A percentile compares a stretch with the other conserved stretches of the same genome.
Evolutionary conservation across 2,888 invertebrate species (phyloP).

Genomic region (Synergus itoensis): DNA sequence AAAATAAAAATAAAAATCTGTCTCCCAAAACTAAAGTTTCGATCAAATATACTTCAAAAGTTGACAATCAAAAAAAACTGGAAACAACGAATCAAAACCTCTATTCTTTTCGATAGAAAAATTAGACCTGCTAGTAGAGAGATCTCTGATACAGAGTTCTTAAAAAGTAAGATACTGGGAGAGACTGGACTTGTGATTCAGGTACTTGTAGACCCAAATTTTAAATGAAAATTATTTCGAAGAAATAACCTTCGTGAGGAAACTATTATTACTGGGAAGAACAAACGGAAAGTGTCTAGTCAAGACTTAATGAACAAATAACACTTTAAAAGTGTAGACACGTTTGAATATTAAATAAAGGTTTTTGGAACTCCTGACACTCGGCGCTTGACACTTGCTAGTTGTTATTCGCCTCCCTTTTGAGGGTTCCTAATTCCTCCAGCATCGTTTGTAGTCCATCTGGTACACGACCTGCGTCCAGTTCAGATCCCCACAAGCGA

Average conservation of each 20-base stretch:
- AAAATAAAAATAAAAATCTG: neutral
- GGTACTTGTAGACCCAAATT: constrained; percentile 23
- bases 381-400: constrained; percentile 20
- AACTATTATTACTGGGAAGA: constrained; percentile 12
- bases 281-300: neutral
- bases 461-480: constrained; percentile 90
- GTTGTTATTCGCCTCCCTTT: constrained; percentile 49
- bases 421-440: constrained; percentile 83
- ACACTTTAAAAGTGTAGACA: constrained; percentile 18
- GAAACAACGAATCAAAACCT: constrained; percentile 22
- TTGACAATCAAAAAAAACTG: neutral
- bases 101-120: constrained; percentile 2
- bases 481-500: constrained; percentile 88
- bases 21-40: neutral
- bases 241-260: neutral
- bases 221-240: constrained; percentile 2
- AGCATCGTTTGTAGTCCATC: constrained; percentile 88
- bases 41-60: neutral
- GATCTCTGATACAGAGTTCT: constrained; percentile 24
- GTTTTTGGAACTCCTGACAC: constrained; percentile 18
- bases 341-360: constrained; percentile 1
- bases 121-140: neutral
- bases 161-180: constrained; percentile 21
- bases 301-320: constrained; percentile 3
- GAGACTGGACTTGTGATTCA: constrained; percentile 25